These are phyloP conservation scores for Mormyrops boulengeri DNA, from an alignment of 2,797 vertebrate genomes.

Conservation along the genomic window DNA sequence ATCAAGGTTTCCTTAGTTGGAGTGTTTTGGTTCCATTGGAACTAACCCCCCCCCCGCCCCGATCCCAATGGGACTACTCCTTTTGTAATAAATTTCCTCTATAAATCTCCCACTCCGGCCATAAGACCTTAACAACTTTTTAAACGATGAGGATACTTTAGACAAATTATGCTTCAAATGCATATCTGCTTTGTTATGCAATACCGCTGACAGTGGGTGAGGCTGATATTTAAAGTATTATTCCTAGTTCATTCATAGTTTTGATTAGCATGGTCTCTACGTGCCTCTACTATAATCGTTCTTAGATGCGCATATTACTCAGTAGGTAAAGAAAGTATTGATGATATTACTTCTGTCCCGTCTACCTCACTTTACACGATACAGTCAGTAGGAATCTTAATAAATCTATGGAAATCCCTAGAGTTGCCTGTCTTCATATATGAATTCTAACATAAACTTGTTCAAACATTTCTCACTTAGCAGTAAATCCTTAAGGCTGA, in stretches of 20 bases:
- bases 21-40: slow-evolving; percentile 49
- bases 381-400: background rate
- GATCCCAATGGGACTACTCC: slow-evolving; percentile 52
- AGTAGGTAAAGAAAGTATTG: background rate
- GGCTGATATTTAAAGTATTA: slow-evolving; percentile 11
- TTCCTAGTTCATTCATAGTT: background rate
- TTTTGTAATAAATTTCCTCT: slow-evolving; percentile 60
- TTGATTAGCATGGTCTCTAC: background rate
- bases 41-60: slow-evolving; percentile 33
- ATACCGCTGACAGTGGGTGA: slow-evolving; percentile 22
- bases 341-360: background rate
- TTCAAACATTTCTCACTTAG: background rate
- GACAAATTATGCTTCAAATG: slow-evolving; percentile 56
- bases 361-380: background rate
- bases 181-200: slow-evolving; percentile 51
- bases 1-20: background rate
- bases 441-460: background rate
- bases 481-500: background rate
- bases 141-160: background rate
- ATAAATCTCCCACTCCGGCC: slow-evolving; percentile 58
- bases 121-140: slow-evolving; percentile 47
- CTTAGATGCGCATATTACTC: background rate
- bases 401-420: background rate
- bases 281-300: background rate
- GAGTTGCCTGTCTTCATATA: background rate